Conservation (phyloP, 2,113 vertebrate genomes). For the Cinclus mexicanus region DNA sequence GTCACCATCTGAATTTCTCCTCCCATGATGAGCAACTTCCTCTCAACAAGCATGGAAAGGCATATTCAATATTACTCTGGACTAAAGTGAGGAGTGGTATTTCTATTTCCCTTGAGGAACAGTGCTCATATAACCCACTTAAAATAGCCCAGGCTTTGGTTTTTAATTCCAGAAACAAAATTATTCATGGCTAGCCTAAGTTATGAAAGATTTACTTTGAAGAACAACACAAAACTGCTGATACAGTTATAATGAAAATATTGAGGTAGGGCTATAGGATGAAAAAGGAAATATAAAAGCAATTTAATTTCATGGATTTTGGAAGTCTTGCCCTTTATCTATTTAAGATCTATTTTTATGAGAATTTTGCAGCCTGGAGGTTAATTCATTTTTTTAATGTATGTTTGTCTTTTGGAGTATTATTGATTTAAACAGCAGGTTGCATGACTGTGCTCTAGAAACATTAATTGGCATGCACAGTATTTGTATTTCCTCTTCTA, state of each 20-base stretch:
- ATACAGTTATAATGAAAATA: conserved; percentile 25
- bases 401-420: neutral
- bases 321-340: neutral
- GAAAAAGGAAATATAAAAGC: neutral
- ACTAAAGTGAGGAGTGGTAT: neutral
- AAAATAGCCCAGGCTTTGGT: neutral
- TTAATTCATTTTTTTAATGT: neutral
- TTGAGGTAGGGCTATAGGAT: neutral
- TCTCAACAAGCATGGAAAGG: neutral
- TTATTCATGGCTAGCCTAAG: neutral
- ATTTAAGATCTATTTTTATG: conserved; percentile 11
- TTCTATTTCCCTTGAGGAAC: neutral
- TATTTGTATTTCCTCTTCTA: neutral
- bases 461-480: neutral
- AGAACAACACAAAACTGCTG: neutral
- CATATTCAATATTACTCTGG: neutral
- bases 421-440: neutral
- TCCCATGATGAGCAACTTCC: neutral
- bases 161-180: conserved; percentile 13
- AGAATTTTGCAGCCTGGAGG: neutral
- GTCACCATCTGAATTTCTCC: neutral
- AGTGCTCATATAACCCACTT: neutral
- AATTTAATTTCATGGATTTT: neutral
- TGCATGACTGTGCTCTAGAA: neutral
- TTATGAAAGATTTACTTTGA: neutral